Conservation (phyloP, 2,113 vertebrate species). For the Aphyosemion australe region DNA sequence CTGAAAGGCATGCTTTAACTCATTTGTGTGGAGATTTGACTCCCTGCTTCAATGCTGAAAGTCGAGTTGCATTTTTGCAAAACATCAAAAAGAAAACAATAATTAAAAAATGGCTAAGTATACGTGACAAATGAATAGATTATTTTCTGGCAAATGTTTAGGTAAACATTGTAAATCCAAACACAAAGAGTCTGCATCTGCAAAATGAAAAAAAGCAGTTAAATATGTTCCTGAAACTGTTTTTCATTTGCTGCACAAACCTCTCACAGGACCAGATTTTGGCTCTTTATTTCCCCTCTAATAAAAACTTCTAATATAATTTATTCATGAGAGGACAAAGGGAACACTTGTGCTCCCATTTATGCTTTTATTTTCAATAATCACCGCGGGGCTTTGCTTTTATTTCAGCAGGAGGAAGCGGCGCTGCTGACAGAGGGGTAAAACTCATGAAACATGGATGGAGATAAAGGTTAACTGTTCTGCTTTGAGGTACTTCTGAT, state of each 20-base stretch:
- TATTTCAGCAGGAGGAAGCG: constrained; percentile 10
- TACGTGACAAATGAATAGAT: too few species aligned
- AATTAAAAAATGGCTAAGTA: too few species aligned
- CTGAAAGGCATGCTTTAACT: neutral
- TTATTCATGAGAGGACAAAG: constrained; percentile 25
- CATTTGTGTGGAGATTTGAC: neutral
- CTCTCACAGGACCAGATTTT: neutral
- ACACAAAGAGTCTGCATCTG: too few species aligned
- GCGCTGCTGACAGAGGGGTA: neutral
- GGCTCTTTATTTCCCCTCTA: neutral
- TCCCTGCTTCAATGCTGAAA: neutral
- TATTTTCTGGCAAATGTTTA: too few species aligned
- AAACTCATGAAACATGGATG: constrained; percentile 73
- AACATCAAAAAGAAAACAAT: too few species aligned
- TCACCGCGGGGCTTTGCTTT: constrained; percentile 9
- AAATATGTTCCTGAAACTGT: too few species aligned
- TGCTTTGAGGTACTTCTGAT: constrained; percentile 58
- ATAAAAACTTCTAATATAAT: constrained; percentile 35
- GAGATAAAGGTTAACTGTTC: constrained; percentile 72
- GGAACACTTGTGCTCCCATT: constrained; percentile 55
- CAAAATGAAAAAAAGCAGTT: too few species aligned
- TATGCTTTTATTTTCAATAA: constrained; percentile 56
- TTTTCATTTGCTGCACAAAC: neutral
- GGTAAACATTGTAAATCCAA: too few species aligned
- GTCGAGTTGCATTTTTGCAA: neutral